Evolutionary conservation across 2,797 vertebrate species (phyloP).

Genomic region (Telmatherina bonti): DNA sequence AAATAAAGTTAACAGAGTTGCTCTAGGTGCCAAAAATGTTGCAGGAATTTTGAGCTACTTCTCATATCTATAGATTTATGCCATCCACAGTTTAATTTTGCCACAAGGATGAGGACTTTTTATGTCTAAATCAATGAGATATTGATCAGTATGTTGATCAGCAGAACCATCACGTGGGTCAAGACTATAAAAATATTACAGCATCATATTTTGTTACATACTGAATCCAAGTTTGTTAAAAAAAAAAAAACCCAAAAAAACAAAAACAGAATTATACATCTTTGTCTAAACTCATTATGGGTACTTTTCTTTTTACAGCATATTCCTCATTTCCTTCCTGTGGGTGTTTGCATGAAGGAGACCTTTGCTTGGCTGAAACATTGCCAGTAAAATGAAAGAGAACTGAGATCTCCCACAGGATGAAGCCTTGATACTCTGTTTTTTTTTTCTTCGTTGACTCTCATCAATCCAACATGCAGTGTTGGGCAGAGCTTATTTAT

Average conservation of each 20-base stretch:
- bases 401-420: slow-evolving; percentile 8
- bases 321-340: slow-evolving; percentile 12
- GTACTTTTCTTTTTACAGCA: background rate
- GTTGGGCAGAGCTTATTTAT: background rate
- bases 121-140: background rate
- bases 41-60: background rate
- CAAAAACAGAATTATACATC: background rate
- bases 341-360: slow-evolving; percentile 11
- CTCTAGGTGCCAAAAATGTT: background rate
- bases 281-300: background rate
- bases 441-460: background rate
- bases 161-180: background rate
- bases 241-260: too few relatives aligned
- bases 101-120: background rate
- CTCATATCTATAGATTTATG: too few relatives aligned
- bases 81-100: too few relatives aligned
- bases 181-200: background rate
- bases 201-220: background rate
- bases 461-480: background rate
- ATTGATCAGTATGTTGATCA: background rate
- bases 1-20: background rate
- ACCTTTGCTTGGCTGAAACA: slow-evolving; percentile 5
- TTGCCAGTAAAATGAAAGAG: slow-evolving; percentile 13
- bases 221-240: background rate
- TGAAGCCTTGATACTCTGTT: slow-evolving; percentile 10